A percentile compares a stretch with the other conserved stretches of the same genome.
Conservation (phyloP, 2,113 vertebrate species). For the Pica pica region DNA sequence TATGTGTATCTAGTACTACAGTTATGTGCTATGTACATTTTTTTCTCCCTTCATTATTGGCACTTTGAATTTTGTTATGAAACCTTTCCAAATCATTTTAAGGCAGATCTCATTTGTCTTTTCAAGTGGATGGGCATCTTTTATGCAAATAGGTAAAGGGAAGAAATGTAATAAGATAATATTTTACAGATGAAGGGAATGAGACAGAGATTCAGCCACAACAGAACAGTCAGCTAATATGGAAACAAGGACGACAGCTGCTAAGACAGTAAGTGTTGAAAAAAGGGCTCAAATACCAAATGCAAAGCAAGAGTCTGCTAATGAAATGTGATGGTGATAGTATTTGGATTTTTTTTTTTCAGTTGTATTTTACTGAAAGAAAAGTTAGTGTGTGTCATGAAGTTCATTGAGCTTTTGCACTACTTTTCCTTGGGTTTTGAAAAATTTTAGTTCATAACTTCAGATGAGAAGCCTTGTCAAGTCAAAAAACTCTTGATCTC, state of each 20-base stretch:
- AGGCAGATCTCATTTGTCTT: background rate
- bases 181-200: constrained; percentile 91
- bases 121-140: background rate
- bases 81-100: background rate
- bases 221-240: constrained; percentile 95
- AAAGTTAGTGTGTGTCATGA: background rate
- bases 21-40: background rate
- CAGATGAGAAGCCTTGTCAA: background rate
- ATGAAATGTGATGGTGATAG: background rate
- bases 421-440: background rate
- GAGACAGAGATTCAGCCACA: constrained; percentile 88
- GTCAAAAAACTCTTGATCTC: background rate
- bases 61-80: background rate
- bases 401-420: background rate
- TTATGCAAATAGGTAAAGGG: background rate
- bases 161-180: constrained; percentile 44
- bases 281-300: background rate
- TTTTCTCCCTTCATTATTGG: background rate
- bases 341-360: background rate
- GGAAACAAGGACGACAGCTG: constrained; percentile 97
- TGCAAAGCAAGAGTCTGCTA: background rate
- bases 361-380: background rate
- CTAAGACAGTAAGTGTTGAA: constrained; percentile 90
- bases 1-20: background rate
- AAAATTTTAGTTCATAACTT: background rate